phyloP scores from a whole-genome alignment of 2,113 vertebrate species.

The Tragelaphus scriptus region DNA sequence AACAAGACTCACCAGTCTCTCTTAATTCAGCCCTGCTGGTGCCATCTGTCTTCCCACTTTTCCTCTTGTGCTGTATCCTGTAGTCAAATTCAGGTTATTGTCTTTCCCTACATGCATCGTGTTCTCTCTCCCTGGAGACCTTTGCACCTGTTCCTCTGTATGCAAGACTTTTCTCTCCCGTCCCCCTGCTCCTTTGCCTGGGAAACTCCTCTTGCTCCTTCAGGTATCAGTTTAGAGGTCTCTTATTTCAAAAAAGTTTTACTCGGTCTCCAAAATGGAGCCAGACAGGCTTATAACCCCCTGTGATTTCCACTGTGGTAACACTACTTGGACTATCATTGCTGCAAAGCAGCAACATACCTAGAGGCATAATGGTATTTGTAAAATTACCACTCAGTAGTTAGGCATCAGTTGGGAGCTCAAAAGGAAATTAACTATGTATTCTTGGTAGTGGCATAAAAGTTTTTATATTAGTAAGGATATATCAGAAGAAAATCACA shows the following conservation, averaged over 20 bases:
- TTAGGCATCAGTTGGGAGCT: neutral
- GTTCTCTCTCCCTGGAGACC: neutral
- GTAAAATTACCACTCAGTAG: neutral
- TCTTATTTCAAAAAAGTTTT: slow-evolving; percentile 1
- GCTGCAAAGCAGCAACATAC: neutral
- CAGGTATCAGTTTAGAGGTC: neutral
- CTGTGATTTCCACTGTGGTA: neutral
- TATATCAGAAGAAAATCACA: neutral
- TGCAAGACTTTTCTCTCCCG: neutral
- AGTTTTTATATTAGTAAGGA: neutral
- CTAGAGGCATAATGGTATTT: neutral
- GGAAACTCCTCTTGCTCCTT: neutral
- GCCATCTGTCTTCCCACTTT: neutral
- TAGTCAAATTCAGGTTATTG: neutral
- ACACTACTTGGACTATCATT: neutral
- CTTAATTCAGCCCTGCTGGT: neutral
- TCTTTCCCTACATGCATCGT: neutral
- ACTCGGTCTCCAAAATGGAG: neutral
- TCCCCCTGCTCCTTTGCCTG: neutral
- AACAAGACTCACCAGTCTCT: neutral
- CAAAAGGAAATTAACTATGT: neutral
- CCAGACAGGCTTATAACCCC: neutral
- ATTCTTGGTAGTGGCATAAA: neutral
- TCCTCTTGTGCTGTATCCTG: neutral
- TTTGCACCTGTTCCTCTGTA: neutral